Evolutionary conservation across 2,113 vertebrate genomes (phyloP).

Genomic region (Vulpes ferrilata): DNA sequence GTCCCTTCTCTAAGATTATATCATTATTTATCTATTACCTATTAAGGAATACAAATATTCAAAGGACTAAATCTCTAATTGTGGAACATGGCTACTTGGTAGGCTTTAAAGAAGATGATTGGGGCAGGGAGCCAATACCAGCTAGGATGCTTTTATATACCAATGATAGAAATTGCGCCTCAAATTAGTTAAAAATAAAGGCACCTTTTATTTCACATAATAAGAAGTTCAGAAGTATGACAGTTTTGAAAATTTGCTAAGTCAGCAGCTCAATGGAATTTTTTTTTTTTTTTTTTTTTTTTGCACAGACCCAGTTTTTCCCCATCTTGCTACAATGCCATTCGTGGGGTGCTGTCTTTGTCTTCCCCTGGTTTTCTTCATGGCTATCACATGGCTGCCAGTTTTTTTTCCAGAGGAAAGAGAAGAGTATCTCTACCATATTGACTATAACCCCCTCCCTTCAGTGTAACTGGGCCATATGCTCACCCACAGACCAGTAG

Average conservation of each 20-base stretch:
- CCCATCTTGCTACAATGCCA: not conserved
- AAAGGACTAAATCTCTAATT: not conserved
- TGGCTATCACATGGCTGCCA: not conserved
- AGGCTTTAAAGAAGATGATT: slow-evolving; percentile 19
- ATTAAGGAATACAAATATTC: not conserved
- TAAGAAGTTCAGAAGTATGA: not conserved
- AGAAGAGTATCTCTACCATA: not conserved
- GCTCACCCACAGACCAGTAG: not conserved
- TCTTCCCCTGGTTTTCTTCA: not conserved
- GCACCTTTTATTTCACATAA: not conserved
- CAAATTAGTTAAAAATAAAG: slow-evolving; percentile 11
- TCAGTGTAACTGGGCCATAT: not conserved
- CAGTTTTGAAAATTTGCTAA: not conserved
- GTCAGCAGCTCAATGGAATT: not conserved
- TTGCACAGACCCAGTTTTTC: not conserved
- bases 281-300: not conserved
- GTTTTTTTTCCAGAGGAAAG: not conserved
- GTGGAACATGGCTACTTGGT: not conserved
- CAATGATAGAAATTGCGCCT: slow-evolving; percentile 14
- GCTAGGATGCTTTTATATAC: not conserved
- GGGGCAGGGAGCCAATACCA: not conserved
- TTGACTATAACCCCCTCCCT: not conserved
- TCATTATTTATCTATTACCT: not conserved
- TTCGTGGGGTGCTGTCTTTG: not conserved
- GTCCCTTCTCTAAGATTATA: not conserved